These are phyloP conservation scores for Eristalis arbustorum DNA, from an alignment of 2,888 invertebrate genomes.

Conservation along the genomic window DNA sequence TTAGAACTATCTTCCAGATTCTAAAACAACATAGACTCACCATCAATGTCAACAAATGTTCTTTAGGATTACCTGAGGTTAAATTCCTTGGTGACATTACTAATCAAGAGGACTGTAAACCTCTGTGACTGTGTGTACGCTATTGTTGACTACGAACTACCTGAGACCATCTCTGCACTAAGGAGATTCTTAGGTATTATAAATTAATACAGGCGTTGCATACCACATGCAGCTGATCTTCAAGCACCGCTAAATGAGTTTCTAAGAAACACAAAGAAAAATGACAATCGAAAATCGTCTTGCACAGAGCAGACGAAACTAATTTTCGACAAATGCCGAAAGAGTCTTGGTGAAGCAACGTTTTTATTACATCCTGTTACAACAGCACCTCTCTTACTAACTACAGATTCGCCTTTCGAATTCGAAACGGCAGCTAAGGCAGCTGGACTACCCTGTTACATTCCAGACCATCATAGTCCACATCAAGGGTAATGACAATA, in stretches of 20 bases:
- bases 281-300: too few relatives aligned
- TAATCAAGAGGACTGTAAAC: too few relatives aligned
- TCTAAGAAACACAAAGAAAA: too few relatives aligned
- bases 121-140: too few relatives aligned
- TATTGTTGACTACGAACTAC: neutral
- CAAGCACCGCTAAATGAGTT: conserved; percentile 8
- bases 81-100: too few relatives aligned
- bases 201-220: conserved; percentile 17
- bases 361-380: neutral
- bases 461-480: neutral
- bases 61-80: too few relatives aligned
- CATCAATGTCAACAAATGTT: too few relatives aligned
- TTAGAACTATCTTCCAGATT: too few relatives aligned
- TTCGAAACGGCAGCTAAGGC: neutral
- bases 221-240: neutral
- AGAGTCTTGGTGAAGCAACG: too few relatives aligned
- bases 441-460: neutral
- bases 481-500: neutral
- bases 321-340: too few relatives aligned
- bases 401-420: neutral
- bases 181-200: neutral
- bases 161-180: neutral
- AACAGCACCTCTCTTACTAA: neutral
- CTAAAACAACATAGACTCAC: too few relatives aligned
- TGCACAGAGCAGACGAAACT: too few relatives aligned